A percentile compares a stretch with the other conserved stretches of the same genome.
phyloP scores from a whole-genome alignment of 2,888 invertebrate genomes.

The Linyphia triangularis region DNA sequence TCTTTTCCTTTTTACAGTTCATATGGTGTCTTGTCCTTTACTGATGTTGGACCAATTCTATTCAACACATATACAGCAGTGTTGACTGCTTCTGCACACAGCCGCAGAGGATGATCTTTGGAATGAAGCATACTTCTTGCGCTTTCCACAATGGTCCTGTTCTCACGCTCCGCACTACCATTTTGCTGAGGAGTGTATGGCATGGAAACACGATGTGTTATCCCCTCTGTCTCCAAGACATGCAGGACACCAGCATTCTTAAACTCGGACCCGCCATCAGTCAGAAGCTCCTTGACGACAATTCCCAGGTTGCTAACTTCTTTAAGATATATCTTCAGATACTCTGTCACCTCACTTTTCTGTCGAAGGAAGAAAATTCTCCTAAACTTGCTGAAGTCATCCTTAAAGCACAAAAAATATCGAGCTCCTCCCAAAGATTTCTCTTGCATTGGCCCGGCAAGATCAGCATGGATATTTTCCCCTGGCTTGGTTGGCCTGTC shows the following conservation, averaged over 20 bases:
- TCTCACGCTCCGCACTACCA: slow-evolving; percentile 14
- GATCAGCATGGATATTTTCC: slow-evolving; percentile 32
- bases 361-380: slow-evolving; percentile 16
- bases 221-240: background rate
- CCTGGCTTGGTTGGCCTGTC: background rate
- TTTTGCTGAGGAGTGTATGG: background rate
- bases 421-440: slow-evolving; percentile 24
- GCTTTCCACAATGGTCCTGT: slow-evolving; percentile 9
- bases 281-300: slow-evolving; percentile 10
- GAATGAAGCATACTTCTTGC: background rate
- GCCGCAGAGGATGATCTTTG: slow-evolving; percentile 12
- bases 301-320: slow-evolving; percentile 7
- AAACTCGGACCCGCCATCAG: slow-evolving; percentile 29
- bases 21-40: slow-evolving; percentile 15
- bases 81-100: slow-evolving; percentile 28
- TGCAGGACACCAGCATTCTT: background rate
- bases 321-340: slow-evolving; percentile 28
- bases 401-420: slow-evolving; percentile 49
- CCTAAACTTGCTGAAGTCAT: slow-evolving; percentile 25
- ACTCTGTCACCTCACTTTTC: slow-evolving; percentile 34
- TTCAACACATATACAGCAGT: slow-evolving; percentile 20
- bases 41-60: slow-evolving; percentile 8
- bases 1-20: background rate
- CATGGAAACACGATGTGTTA: background rate
- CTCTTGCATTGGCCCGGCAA: slow-evolving; percentile 43